These are phyloP conservation scores for Leptopilina myrica DNA, from an alignment of 2,888 invertebrate genomes.

Conservation along the genomic window DNA sequence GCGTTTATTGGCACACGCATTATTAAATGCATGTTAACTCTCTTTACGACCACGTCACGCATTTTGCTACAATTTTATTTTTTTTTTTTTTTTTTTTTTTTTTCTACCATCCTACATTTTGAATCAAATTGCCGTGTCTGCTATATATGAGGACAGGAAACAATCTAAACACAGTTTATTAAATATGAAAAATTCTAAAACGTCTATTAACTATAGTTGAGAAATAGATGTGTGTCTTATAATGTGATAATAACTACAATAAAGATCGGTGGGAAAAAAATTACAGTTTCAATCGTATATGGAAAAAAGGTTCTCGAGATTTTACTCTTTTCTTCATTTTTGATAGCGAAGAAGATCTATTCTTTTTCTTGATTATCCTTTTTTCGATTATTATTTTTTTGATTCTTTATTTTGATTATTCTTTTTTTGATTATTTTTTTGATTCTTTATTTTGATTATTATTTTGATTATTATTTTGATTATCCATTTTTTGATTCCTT, in stretches of 20 bases:
- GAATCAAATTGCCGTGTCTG: not conserved
- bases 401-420: too few relatives aligned
- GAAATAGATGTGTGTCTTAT: not conserved
- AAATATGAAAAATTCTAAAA: conserved; percentile 14
- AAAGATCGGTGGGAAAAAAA: too few relatives aligned
- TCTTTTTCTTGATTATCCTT: too few relatives aligned
- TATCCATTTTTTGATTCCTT: too few relatives aligned
- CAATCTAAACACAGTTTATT: not conserved
- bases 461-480: too few relatives aligned
- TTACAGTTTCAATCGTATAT: too few relatives aligned
- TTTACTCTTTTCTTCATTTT: too few relatives aligned
- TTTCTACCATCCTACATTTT: not conserved
- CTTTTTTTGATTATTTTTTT: too few relatives aligned
- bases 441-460: too few relatives aligned
- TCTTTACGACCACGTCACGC: conserved; percentile 23
- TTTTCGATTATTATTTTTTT: too few relatives aligned
- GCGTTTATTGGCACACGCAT: conserved; percentile 40
- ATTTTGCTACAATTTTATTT: conserved; percentile 34
- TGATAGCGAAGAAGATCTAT: too few relatives aligned
- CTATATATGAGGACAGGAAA: not conserved
- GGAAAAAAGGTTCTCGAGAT: too few relatives aligned
- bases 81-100: not conserved
- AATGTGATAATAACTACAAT: conserved; percentile 29
- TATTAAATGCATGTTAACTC: conserved; percentile 37
- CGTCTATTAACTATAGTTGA: conserved; percentile 8